Evolutionary conservation across 2,113 vertebrate species (phyloP).

Genomic region (Lampris incognitus): DNA sequence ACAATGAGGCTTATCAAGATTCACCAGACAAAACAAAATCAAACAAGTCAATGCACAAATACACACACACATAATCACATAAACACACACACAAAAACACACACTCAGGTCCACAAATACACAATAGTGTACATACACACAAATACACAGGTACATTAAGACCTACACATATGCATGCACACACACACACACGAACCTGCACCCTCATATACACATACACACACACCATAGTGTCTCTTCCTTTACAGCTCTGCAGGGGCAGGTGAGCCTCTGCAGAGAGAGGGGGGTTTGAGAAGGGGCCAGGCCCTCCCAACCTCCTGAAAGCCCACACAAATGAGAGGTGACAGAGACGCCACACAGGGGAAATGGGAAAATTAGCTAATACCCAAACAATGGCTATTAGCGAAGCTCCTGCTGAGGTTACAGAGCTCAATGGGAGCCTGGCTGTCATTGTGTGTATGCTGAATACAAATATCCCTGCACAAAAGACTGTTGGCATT

Average conservation of each 20-base stretch:
- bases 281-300: constrained; percentile 57
- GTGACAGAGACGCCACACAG: constrained; percentile 18
- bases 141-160: not conserved
- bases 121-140: not conserved
- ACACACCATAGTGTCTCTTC: constrained; percentile 39
- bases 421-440: constrained; percentile 58
- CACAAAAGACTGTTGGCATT: constrained; percentile 20
- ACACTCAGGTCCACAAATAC: not conserved
- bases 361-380: constrained; percentile 27
- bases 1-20: no score
- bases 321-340: constrained; percentile 62
- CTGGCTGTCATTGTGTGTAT: constrained; percentile 29
- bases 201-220: constrained; percentile 5
- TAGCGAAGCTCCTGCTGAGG: constrained; percentile 40
- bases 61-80: constrained; percentile 11
- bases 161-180: not conserved
- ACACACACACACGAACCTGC: not conserved
- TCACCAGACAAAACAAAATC: not conserved
- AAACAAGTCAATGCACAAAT: not conserved
- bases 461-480: constrained; percentile 38
- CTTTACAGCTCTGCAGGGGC: constrained; percentile 50
- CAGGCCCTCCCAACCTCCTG: constrained; percentile 41
- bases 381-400: constrained; percentile 64
- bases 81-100: constrained; percentile 16
- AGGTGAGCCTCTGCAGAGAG: constrained; percentile 50